Evolutionary conservation across 1,140 invertebrate genomes (phyloP), one percentile per base, ranked within the genome.

Genomic region (Pseudobourletiella spinata): DNA sequence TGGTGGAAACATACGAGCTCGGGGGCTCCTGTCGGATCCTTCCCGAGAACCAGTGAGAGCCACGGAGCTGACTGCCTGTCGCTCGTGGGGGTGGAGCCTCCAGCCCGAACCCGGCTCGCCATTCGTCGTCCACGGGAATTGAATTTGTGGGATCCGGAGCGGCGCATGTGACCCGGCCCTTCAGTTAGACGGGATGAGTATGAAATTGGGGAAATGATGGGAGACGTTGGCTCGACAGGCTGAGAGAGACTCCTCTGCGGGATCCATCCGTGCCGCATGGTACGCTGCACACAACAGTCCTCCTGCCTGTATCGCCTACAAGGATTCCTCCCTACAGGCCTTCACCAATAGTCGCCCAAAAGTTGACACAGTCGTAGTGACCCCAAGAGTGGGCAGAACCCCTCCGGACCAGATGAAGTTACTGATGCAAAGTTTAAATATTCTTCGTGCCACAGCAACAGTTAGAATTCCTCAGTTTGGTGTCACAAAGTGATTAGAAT

Each of bases 121-220:
- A 51, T 51, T 51, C 22, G 48, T 51, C 25, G 14, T 26, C 22
- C 22, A 26, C 2, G 8, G 6, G 22, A 51, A 26, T 51, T n/a
- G 22, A 26, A 51, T 26, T 51, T 24, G 20, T 3, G 2, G 6
- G 28, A 51, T 20, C n/a, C n/a, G 8, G 8, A 14, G 15, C 44
- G n/a, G 48, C 48, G 48, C 48, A 51, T 51, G 44, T 48, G 48
- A 51, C 48, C 48, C 24, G 22, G 14, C 25, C 48, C 48, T 26
- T 4, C 48, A 51, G 48, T 51, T 26, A 51, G 22, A 51, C n/a
- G 22, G 22, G 24, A 51, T 51, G 3, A 51, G 4, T 14, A 51
- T 20, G 24, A 51, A 51, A 15, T 25, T 51, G 25, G 18, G 14
- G 14, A 51, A 51, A 25, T 51, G 44, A 18, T 14, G 44, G 22